Base-by-base conservation (phyloP, 2,797 vertebrate species). In the Muscicapa striata region DNA sequence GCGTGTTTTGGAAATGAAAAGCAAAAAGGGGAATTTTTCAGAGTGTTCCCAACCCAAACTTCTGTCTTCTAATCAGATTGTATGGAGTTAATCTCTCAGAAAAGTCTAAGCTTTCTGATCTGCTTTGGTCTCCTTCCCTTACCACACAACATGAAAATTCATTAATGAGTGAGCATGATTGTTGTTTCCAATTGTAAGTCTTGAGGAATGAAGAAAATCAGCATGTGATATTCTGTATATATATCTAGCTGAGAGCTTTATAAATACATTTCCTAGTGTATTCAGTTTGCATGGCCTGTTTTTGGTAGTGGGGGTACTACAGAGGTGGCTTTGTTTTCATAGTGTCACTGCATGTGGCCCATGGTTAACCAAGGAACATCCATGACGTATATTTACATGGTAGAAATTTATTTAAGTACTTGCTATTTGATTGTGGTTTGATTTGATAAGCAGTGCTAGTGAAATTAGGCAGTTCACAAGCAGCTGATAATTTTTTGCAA, bases 251-350 rank as follows among this genome's bases (percentile, higher is more conserved):
- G 27, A 75, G 46, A 84, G 24, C 51, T 82, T 82, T 69, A 20
- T 4, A 29, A 32, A 48, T 32, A 22, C 73, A 51, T 34, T 74
- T 70, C 18, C 36, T 67, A 30, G 15, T n/a, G n/a, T 24, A 29
- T 61, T 76, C 0, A 0, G 29, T 34, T 69, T 54, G 24, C 3
- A 3, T 46, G 40, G 40, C 40, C 64, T 46, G 6, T 2, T 68
- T 61, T 40, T 61, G n/a, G 19, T 61, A 29, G 15, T 12, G 23
- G 16, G 10, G 15, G 3, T 38, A 11, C n/a, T 76, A 24, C n/a
- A 30, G 55, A 54, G 24, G 13, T 30, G 24, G 29, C 46, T 77
- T 67, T 85, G 45, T 87, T 91, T 77, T 80, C 13, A 1, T 18
- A 11, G n/a, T 57, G 36, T 84, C 74, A n/a, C 12, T 72, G 11